Percentiles rank a stretch among this genome's conserved stretches.
phyloP scores from a whole-genome alignment of 2,888 invertebrate species.

The Meandrusa payeni region DNA sequence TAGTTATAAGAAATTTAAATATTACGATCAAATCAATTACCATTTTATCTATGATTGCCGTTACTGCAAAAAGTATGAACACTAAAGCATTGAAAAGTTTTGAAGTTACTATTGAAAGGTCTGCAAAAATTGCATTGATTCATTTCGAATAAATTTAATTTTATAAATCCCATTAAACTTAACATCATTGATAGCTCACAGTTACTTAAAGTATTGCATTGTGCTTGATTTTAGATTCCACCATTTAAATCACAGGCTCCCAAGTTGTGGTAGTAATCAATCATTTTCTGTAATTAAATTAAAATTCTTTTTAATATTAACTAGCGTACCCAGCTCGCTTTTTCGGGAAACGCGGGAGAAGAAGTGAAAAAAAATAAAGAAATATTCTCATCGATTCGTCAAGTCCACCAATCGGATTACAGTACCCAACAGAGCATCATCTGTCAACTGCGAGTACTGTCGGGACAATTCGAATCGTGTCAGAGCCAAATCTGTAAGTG shows the following conservation, averaged over 20 bases:
- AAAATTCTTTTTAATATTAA: too few relatives aligned
- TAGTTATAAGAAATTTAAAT: conserved; percentile 17
- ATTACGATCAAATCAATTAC: conserved; percentile 14
- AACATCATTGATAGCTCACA: too few relatives aligned
- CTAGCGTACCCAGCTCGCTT: too few relatives aligned
- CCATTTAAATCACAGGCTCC: too few relatives aligned
- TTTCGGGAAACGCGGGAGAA: too few relatives aligned
- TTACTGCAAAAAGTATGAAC: conserved; percentile 13
- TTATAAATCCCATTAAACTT: too few relatives aligned
- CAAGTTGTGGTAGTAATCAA: too few relatives aligned
- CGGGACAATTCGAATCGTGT: conserved; percentile 29
- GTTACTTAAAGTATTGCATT: too few relatives aligned
- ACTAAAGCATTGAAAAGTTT: conserved; percentile 18
- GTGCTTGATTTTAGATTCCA: too few relatives aligned
- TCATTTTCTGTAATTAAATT: too few relatives aligned
- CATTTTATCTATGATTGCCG: conserved; percentile 14
- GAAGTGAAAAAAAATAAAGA: too few relatives aligned
- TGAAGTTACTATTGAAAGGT: conserved; percentile 16
- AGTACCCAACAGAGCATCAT: conserved; percentile 28
- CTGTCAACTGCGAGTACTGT: conserved; percentile 32
- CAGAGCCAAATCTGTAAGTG: conserved; percentile 43
- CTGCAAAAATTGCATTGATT: conserved; percentile 12
- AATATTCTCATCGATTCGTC: conserved; percentile 3
- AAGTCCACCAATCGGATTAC: conserved; percentile 15
- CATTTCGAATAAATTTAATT: background rate